phyloP scores from a whole-genome alignment of 2,113 vertebrate genomes.

The Tupaia chinensis region DNA sequence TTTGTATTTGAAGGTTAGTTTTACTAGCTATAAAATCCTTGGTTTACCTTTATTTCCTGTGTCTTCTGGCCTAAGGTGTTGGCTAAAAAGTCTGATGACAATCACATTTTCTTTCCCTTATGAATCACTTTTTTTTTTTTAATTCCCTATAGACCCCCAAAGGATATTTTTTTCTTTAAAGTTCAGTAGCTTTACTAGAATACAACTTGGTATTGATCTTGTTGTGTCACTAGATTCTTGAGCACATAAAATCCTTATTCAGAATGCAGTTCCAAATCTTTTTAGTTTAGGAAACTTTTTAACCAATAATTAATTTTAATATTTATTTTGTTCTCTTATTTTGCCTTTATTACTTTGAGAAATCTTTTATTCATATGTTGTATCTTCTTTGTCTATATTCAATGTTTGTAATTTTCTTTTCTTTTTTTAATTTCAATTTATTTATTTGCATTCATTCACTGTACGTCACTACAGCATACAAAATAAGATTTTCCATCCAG shows the following conservation, averaged over 20 bases:
- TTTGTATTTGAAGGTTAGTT: background rate
- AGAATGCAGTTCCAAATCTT: background rate
- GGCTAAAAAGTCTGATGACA: background rate
- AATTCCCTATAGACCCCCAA: background rate
- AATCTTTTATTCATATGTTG: slow-evolving; percentile 31
- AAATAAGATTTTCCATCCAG: too few relatives aligned
- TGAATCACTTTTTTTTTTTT: background rate
- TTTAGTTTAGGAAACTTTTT: slow-evolving; percentile 1
- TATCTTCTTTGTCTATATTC: background rate
- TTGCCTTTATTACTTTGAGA: background rate
- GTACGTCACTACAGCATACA: too few relatives aligned
- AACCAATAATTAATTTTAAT: background rate
- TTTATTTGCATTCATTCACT: too few relatives aligned
- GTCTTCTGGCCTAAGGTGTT: background rate
- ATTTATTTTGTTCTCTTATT: background rate
- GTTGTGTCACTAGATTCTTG: background rate
- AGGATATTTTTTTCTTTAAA: background rate
- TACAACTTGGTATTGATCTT: background rate
- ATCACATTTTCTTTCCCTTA: background rate
- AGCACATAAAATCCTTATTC: background rate
- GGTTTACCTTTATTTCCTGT: background rate
- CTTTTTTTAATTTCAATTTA: too few relatives aligned
- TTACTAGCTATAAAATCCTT: background rate
- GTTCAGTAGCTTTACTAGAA: background rate
- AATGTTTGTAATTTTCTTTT: background rate